These are phyloP conservation scores for Laspeyria flexula DNA, from an alignment of 2,888 invertebrate species.

Conservation along the genomic window DNA sequence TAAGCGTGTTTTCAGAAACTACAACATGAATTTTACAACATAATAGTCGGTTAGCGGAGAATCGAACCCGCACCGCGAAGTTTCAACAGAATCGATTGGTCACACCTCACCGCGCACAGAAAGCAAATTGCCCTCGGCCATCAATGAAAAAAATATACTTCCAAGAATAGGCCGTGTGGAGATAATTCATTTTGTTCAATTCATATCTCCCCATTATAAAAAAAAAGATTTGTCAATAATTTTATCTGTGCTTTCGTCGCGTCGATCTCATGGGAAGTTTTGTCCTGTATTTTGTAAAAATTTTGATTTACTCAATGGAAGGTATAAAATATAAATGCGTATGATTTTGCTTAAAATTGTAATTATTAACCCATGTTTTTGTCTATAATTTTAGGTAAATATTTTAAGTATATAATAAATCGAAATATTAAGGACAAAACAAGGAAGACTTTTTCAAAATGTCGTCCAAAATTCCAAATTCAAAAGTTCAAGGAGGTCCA, in stretches of 20 bases:
- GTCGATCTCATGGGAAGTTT: background rate
- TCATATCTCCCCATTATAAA: slow-evolving; percentile 7
- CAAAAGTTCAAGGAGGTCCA: slow-evolving; percentile 18
- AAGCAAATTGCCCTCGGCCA: slow-evolving; percentile 44
- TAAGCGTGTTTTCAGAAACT: background rate
- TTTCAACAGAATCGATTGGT: slow-evolving; percentile 42
- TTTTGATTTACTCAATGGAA: too few relatives aligned
- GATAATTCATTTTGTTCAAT: slow-evolving; percentile 24
- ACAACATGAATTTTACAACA: slow-evolving; percentile 15
- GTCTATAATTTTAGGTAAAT: too few relatives aligned
- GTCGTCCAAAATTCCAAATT: slow-evolving; percentile 21
- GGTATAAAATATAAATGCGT: too few relatives aligned
- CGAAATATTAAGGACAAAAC: too few relatives aligned
- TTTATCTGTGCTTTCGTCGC: slow-evolving; percentile 14
- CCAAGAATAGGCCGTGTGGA: slow-evolving; percentile 24
- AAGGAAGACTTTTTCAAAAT: too few relatives aligned
- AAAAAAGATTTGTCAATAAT: slow-evolving; percentile 18
- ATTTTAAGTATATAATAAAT: too few relatives aligned
- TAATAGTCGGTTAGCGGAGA: slow-evolving; percentile 35
- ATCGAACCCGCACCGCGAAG: slow-evolving; percentile 45
- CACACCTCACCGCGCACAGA: slow-evolving; percentile 41
- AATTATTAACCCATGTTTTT: too few relatives aligned
- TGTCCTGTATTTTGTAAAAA: background rate
- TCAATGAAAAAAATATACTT: slow-evolving; percentile 21
- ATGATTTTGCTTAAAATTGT: too few relatives aligned